Conservation (phyloP, 92 coral and sea anemone species). For the Zoanthus sansibaricus region DNA sequence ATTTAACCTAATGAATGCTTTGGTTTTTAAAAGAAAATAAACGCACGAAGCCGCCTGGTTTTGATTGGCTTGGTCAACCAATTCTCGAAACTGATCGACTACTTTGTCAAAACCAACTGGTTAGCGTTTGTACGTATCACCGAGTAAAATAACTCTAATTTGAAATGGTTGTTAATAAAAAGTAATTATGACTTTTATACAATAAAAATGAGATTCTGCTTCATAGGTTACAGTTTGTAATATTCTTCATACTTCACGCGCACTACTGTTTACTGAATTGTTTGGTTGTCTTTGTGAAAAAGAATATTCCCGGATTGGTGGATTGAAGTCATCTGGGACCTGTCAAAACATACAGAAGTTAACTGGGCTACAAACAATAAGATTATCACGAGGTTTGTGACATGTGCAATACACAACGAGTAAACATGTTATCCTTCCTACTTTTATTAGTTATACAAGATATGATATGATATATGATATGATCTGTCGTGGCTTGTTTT, state of each 20-base stretch:
- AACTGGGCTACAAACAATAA: neutral
- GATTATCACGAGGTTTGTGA: neutral
- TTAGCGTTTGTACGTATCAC: neutral
- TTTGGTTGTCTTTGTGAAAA: conserved; percentile 34
- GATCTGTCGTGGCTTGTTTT: no score
- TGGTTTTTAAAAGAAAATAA: no score
- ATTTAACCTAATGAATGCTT: no score
- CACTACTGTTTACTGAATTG: neutral
- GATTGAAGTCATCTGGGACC: conserved; percentile 81
- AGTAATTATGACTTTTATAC: neutral
- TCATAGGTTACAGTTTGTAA: neutral
- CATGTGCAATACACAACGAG: neutral
- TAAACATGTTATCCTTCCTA: no score
- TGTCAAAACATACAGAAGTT: neutral
- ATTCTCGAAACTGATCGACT: neutral
- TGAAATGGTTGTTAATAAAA: neutral
- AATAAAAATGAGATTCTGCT: neutral
- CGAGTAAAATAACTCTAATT: neutral
- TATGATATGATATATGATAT: no score
- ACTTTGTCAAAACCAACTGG: neutral
- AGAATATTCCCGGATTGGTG: conserved; percentile 19
- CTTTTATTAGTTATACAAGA: no score
- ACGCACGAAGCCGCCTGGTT: neutral
- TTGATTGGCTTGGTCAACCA: neutral
- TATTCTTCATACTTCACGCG: conserved; percentile 27